phyloP scores from a whole-genome alignment of 2,797 vertebrate species.

The Poecile montanus region DNA sequence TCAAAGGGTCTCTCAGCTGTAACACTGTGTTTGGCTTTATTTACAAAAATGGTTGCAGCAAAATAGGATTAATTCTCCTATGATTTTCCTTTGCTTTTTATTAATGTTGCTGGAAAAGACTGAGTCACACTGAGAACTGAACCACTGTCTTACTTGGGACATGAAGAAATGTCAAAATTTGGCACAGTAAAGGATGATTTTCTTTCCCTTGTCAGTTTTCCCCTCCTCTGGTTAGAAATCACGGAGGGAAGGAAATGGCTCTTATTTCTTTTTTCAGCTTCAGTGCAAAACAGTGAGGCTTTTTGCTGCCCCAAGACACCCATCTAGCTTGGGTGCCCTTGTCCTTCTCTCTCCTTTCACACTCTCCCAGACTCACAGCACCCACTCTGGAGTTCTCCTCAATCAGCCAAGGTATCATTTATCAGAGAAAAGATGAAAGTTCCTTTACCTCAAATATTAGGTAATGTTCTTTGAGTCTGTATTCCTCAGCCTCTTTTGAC shows the following conservation, averaged over 20 bases:
- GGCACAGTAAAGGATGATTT: background rate
- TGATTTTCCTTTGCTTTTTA: background rate
- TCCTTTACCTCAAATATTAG: constrained; percentile 92
- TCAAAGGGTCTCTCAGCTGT: background rate
- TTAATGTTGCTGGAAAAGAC: background rate
- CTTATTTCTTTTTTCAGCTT: background rate
- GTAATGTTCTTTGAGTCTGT: constrained; percentile 96
- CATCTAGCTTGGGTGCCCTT: background rate
- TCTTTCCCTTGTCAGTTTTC: background rate
- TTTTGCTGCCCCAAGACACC: background rate
- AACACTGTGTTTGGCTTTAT: background rate
- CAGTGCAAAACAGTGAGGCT: background rate
- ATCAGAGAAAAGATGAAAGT: constrained; percentile 14
- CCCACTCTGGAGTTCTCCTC: background rate
- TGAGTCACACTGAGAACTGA: background rate
- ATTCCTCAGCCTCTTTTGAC: constrained; percentile 93
- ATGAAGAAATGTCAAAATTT: background rate
- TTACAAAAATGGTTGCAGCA: background rate
- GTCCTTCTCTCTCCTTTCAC: background rate
- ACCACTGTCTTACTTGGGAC: background rate
- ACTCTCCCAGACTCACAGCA: background rate
- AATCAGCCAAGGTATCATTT: background rate
- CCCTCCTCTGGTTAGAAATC: background rate
- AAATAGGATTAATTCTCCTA: background rate
- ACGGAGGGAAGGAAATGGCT: background rate